Evolutionary conservation across 2,888 invertebrate genomes (phyloP).

Genomic region (Mimachlamys varia): DNA sequence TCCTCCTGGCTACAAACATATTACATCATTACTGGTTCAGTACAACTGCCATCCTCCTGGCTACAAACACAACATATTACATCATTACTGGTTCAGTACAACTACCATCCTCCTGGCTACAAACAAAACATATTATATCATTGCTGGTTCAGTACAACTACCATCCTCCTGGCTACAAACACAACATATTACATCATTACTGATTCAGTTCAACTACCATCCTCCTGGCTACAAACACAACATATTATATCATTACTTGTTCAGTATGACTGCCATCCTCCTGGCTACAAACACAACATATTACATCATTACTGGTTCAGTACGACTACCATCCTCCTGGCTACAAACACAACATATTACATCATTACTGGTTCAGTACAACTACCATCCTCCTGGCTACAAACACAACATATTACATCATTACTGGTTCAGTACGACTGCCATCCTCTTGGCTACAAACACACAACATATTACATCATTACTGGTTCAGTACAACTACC

Average conservation of each 20-base stretch:
- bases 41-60: neutral
- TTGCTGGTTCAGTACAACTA: conserved; percentile 43
- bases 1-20: conserved; percentile 5
- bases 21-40: conserved; percentile 40
- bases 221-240: neutral
- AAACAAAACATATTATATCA: neutral
- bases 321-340: neutral
- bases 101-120: neutral
- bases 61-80: neutral
- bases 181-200: neutral
- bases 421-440: conserved; percentile 43
- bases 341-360: neutral
- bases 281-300: neutral
- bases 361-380: conserved; percentile 42
- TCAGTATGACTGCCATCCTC: conserved; percentile 8
- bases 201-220: conserved; percentile 37
- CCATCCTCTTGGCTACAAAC: neutral
- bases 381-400: neutral
- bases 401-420: neutral
- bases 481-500: conserved; percentile 42
- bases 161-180: neutral
- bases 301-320: conserved; percentile 40
- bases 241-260: conserved; percentile 33
- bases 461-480: neutral
- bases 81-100: conserved; percentile 42